Base-by-base conservation (phyloP, 1,140 invertebrate genomes). In the Diuraphis noxia region DNA sequence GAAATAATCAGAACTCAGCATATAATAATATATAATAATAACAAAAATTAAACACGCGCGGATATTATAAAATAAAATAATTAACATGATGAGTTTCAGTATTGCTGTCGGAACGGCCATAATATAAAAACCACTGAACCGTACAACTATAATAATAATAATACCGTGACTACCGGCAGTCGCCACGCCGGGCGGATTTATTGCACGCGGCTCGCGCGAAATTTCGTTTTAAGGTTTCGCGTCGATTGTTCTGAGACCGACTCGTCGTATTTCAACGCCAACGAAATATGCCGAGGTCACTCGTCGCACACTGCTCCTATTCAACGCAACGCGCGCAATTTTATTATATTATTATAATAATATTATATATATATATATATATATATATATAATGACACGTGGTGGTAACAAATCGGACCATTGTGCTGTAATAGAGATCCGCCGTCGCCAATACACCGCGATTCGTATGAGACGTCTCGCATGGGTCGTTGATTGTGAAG, bases 201-300 rank as follows among this genome's bases (percentile, higher is more conserved):
- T 43, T 41, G 82, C 40, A 30, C 23, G 82, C 82, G 82, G 82
- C 82, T 43, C 36, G n/a, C 40, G 82, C 43, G 19, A 43, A 46
- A 46, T 84, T 84, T 84, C 41, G 82, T 84, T 84, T 84, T 84
- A 84, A 84, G 40, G 41, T 84, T 84, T 84, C 17, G 30, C 41
- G 82, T 84, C 82, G 82, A 84, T 84, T 84, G 82, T 84, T 84
- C 41, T 19, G 30, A 84, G 82, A 84, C 82, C 82, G 82, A 41
- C 81, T n/a, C 81, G 40, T 43, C 82, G 82, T 84, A 43, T 84
- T 84, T 84, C 82, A 84, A 84, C 82, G 82, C 52, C 52, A 63
- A 72, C 87, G 52, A 88, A 88, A 88, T 63, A 63, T 63, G 52
- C 40, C 87, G 87, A 88, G 87, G 87, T 88, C 87, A 88, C 36